Evolutionary conservation across 2,888 invertebrate species (phyloP).

Genomic region (Leucophenga montana): DNA sequence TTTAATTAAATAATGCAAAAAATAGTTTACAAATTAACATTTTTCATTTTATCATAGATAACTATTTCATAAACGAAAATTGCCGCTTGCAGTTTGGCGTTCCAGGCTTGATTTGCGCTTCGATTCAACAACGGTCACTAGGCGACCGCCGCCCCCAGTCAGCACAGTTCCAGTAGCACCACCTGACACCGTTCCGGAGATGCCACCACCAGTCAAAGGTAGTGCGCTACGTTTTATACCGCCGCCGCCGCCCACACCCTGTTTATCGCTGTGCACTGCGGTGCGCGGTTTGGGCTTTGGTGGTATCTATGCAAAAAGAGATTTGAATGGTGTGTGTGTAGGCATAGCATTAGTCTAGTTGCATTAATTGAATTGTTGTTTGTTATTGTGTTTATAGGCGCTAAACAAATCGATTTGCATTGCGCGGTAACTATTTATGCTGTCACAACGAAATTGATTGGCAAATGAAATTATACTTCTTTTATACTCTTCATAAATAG

Average conservation of each 20-base stretch:
- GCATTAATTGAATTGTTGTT: slow-evolving; percentile 8
- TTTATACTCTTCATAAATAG: too few relatives aligned
- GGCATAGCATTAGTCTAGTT: slow-evolving; percentile 33
- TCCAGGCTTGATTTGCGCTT: slow-evolving; percentile 47
- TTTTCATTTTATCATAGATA: too few relatives aligned
- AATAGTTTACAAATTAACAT: slow-evolving; percentile 8
- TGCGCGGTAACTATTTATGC: too few relatives aligned
- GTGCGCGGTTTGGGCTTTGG: not conserved
- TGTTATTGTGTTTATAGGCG: too few relatives aligned
- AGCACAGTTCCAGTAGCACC: too few relatives aligned
- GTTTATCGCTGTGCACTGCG: slow-evolving; percentile 14
- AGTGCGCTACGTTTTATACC: slow-evolving; percentile 15
- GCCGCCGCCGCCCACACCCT: not conserved
- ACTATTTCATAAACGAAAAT: slow-evolving; percentile 27
- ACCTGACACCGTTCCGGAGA: slow-evolving; percentile 21
- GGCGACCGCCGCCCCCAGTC: slow-evolving; percentile 37
- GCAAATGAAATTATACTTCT: too few relatives aligned
- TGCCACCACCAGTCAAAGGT: slow-evolving; percentile 10
- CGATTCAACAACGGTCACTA: slow-evolving; percentile 69
- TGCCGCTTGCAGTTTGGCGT: not conserved
- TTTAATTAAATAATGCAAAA: slow-evolving; percentile 10
- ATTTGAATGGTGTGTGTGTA: slow-evolving; percentile 40
- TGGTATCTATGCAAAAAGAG: slow-evolving; percentile 6
- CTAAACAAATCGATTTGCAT: too few relatives aligned
- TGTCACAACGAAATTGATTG: too few relatives aligned